Conservation (phyloP, 92 coral and sea anemone genomes). For the Porites lobata region DNA sequence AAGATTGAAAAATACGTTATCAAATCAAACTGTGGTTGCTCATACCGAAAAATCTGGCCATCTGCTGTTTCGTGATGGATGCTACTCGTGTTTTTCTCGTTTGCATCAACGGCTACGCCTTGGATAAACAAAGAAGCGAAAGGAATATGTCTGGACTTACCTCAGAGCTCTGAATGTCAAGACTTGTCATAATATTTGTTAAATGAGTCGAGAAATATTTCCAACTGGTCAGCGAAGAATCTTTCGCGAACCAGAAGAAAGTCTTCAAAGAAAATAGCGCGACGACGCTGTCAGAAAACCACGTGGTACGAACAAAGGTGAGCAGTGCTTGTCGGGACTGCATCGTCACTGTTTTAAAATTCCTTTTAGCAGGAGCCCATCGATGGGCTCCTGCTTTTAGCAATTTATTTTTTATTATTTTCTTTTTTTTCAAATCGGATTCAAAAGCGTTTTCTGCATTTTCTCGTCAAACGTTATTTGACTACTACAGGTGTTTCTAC, state of each 20-base stretch:
- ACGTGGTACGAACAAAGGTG: conserved; percentile 13
- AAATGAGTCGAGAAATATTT: background rate
- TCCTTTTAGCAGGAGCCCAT: no score
- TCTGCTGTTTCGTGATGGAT: no score
- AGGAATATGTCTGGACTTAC: conserved; percentile 27
- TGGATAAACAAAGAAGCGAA: background rate
- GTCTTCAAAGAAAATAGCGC: conserved; percentile 20
- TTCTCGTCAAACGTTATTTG: no score
- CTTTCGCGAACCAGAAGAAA: background rate
- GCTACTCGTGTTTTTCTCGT: no score
- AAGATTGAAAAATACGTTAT: background rate
- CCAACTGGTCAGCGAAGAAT: background rate
- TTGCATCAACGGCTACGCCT: background rate
- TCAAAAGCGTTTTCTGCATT: no score
- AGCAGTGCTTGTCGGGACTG: conserved; percentile 30
- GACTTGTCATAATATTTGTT: conserved; percentile 44
- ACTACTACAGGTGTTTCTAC: no score
- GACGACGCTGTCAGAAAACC: conserved; percentile 14
- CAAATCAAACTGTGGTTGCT: background rate
- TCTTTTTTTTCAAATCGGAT: no score
- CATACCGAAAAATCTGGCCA: background rate
- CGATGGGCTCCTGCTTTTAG: no score
- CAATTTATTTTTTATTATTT: background rate
- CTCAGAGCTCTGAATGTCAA: conserved; percentile 43
- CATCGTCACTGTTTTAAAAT: background rate